Percentiles rank a stretch among this genome's conserved stretches.
Evolutionary conservation across 2,797 vertebrate genomes (phyloP).

Genomic region (Geotrypetes seraphini): DNA sequence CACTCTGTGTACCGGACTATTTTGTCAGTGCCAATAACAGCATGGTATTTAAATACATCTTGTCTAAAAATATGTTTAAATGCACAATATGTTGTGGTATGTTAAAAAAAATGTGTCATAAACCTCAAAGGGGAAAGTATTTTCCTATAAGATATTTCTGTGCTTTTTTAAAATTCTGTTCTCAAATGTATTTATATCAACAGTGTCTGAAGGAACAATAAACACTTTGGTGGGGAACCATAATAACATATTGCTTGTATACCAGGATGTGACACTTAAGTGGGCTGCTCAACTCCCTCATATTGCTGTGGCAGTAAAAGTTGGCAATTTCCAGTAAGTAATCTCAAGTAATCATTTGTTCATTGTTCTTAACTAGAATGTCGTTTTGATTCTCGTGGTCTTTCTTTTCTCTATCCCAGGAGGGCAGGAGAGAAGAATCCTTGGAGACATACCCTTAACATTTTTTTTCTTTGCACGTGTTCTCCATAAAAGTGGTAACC

Average conservation of each 20-base stretch:
- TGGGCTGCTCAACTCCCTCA: constrained; percentile 85
- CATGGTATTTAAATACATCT: too few species aligned
- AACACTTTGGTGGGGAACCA: constrained; percentile 84
- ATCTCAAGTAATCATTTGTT: neutral
- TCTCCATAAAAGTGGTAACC: too few species aligned
- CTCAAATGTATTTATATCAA: constrained; percentile 19
- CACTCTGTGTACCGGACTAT: too few species aligned
- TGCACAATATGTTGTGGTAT: neutral
- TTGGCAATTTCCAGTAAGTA: constrained; percentile 85
- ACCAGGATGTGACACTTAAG: constrained; percentile 83
- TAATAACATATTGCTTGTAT: constrained; percentile 78
- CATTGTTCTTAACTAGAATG: too few species aligned
- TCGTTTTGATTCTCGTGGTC: too few species aligned
- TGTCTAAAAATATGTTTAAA: neutral
- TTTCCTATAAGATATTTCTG: constrained; percentile 3
- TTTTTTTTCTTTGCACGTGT: too few species aligned
- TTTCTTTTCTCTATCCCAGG: too few species aligned
- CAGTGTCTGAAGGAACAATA: constrained; percentile 78
- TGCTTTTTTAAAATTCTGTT: too few species aligned
- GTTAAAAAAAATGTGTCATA: neutral
- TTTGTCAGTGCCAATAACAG: too few species aligned
- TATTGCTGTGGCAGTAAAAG: constrained; percentile 67
- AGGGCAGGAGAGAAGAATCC: too few species aligned
- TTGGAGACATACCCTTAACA: too few species aligned
- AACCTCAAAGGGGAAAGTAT: neutral